A percentile compares a stretch with the other conserved stretches of the same genome.
Conservation (phyloP, 2,113 vertebrate species). For the Axis porcinus region DNA sequence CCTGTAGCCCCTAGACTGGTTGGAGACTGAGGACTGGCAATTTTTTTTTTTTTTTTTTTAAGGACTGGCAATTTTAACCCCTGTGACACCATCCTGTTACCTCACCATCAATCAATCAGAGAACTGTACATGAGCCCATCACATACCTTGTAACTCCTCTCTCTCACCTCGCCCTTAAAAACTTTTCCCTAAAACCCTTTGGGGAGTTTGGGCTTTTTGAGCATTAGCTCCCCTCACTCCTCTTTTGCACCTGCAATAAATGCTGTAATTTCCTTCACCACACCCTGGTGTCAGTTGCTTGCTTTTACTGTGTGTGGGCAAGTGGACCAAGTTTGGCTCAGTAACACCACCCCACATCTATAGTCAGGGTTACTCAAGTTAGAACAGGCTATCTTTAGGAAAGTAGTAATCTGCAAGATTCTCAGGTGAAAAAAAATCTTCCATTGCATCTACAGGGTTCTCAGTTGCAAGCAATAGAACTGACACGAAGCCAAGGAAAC, state of each 20-base stretch:
- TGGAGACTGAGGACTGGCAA: neutral
- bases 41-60: too few relatives aligned
- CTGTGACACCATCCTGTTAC: neutral
- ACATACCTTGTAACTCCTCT: neutral
- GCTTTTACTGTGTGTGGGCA: neutral
- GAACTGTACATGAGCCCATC: neutral
- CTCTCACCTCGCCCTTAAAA: neutral
- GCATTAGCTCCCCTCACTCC: neutral
- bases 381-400: slow-evolving; percentile 23
- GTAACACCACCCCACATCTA: neutral
- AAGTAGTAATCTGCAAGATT: slow-evolving; percentile 36
- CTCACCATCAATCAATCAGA: neutral
- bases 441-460: neutral
- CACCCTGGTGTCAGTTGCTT: neutral
- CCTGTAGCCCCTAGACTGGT: neutral
- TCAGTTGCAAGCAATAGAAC: neutral
- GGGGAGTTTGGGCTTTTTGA: neutral
- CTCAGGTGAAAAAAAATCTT: neutral
- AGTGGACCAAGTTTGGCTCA: neutral
- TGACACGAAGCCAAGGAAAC: neutral
- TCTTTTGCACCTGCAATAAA: neutral
- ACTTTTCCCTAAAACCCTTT: neutral
- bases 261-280: neutral
- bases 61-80: neutral
- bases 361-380: slow-evolving; percentile 17